These are phyloP conservation scores for Sinocyclocheilus anophthalmus DNA, from an alignment of 2,113 vertebrate species.

Conservation along the genomic window DNA sequence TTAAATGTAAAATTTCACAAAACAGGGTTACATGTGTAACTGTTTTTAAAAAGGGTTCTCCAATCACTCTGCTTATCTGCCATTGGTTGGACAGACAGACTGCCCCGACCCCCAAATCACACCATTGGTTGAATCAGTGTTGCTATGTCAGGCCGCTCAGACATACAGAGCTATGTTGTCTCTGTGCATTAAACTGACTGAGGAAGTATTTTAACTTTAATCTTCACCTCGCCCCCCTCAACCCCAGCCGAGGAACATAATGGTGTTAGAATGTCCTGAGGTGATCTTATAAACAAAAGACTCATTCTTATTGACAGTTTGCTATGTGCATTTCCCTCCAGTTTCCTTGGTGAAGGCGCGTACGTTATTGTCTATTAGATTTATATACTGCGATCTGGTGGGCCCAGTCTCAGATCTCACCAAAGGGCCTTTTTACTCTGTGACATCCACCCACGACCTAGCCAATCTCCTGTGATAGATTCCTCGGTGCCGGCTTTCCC, in stretches of 20 bases:
- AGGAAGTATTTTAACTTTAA: constrained; percentile 27
- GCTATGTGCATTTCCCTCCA: constrained; percentile 5
- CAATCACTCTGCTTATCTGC: neutral
- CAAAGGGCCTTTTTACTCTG: constrained; percentile 49
- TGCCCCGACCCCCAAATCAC: neutral
- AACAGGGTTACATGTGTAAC: neutral
- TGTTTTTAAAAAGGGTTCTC: neutral
- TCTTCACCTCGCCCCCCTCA: constrained; percentile 2
- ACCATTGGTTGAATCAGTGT: neutral
- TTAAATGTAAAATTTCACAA: no score
- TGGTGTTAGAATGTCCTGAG: neutral
- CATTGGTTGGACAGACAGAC: neutral
- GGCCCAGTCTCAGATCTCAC: constrained; percentile 43
- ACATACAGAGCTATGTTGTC: neutral
- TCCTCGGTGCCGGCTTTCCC: constrained; percentile 49
- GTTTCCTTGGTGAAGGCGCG: constrained; percentile 35
- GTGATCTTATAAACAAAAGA: neutral
- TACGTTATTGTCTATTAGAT: constrained; percentile 38
- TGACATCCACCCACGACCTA: constrained; percentile 59
- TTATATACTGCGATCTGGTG: constrained; percentile 31
- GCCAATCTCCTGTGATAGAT: constrained; percentile 56
- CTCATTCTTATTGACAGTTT: constrained; percentile 27
- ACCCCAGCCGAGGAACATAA: neutral
- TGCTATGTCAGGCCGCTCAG: neutral
- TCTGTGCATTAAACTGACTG: neutral